Percentiles rank a stretch among this genome's conserved stretches.
Evolutionary conservation across 2,113 vertebrate species (phyloP).

Genomic region (Stegastes partitus): DNA sequence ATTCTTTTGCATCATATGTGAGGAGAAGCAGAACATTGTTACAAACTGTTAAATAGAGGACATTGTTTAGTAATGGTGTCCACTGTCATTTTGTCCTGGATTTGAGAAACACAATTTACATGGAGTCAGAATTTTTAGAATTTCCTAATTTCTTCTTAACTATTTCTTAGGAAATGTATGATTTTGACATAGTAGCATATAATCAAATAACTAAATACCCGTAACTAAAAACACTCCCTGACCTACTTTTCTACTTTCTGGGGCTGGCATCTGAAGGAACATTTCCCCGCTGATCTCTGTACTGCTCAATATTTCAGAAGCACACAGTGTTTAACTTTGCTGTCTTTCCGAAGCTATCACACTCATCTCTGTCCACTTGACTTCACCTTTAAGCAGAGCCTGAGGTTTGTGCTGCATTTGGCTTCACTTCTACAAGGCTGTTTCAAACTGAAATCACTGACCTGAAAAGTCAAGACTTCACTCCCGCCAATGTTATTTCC

Average conservation of each 20-base stretch:
- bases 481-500: background rate
- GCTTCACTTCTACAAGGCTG: background rate
- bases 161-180: background rate
- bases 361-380: conserved; percentile 32
- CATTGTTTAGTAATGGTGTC: background rate
- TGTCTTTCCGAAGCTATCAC: conserved; percentile 38
- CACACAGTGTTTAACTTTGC: conserved; percentile 49
- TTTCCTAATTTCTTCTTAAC: too few species aligned
- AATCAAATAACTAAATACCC: background rate
- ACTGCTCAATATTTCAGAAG: conserved; percentile 69
- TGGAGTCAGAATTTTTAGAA: background rate
- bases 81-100: background rate
- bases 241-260: conserved; percentile 53
- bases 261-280: conserved; percentile 8
- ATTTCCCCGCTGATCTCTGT: conserved; percentile 21
- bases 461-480: conserved; percentile 36
- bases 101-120: background rate
- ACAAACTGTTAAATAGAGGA: background rate
- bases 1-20: too few species aligned
- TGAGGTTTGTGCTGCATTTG: background rate
- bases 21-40: too few species aligned
- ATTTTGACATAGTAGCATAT: background rate
- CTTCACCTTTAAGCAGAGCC: conserved; percentile 30
- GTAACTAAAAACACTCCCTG: conserved; percentile 17
- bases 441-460: conserved; percentile 13